A percentile compares a stretch with the other conserved stretches of the same genome.
Evolutionary conservation across 92 coral and sea anemone genomes (phyloP).

Genomic region (Paramuricea clavata): DNA sequence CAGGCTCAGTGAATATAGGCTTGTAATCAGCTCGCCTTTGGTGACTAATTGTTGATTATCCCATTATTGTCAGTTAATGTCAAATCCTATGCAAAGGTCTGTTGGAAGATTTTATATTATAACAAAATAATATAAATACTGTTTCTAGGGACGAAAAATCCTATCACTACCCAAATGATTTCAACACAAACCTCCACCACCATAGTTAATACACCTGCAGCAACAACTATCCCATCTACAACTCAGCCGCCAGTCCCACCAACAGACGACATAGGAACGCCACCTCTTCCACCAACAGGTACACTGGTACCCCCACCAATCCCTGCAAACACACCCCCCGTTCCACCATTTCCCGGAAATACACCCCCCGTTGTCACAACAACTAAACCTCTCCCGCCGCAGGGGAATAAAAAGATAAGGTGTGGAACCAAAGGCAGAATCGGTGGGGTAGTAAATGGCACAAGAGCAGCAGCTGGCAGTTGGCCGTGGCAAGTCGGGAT

Average conservation of each 20-base stretch:
- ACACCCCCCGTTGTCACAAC: slow-evolving; percentile 7
- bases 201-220: neutral
- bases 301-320: neutral
- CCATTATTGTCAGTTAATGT: no score
- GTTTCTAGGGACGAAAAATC: neutral
- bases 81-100: no score
- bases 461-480: neutral
- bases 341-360: slow-evolving; percentile 7
- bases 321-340: slow-evolving; percentile 8
- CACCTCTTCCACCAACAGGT: neutral
- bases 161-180: neutral
- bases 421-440: slow-evolving; percentile 29
- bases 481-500: slow-evolving; percentile 50
- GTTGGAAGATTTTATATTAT: no score
- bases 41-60: no score
- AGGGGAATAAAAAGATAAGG: neutral
- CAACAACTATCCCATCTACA: neutral
- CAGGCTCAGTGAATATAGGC: no score
- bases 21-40: no score
- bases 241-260: slow-evolving; percentile 17
- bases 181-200: neutral
- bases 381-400: slow-evolving; percentile 31
- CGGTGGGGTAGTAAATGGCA: slow-evolving; percentile 42
- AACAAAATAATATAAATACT: no score
- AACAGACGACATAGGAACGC: neutral